Evolutionary conservation across 1,140 invertebrate genomes (phyloP).

Genomic region (Lepidurus packardi): DNA sequence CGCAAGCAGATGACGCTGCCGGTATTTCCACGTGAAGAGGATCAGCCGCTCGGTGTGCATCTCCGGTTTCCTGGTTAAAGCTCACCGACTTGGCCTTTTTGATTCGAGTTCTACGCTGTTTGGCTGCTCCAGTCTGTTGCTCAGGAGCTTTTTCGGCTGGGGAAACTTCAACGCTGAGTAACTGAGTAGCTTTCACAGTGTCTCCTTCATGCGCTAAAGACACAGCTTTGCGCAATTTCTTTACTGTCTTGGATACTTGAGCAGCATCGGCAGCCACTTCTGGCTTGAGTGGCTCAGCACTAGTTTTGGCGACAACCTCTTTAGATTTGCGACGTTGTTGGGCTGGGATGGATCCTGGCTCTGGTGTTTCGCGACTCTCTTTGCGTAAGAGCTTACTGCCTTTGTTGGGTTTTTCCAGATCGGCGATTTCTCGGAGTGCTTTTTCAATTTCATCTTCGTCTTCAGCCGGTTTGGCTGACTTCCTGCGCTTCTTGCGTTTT

Average conservation of each 20-base stretch:
- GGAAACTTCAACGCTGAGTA: neutral
- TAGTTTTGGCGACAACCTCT: neutral
- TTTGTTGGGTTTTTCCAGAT: slow-evolving; percentile 46
- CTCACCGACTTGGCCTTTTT: slow-evolving; percentile 32
- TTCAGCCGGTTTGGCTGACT: slow-evolving; percentile 35
- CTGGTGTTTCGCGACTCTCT: slow-evolving; percentile 24
- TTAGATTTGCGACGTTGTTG: neutral
- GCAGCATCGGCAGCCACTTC: slow-evolving; percentile 4
- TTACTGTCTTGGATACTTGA: neutral
- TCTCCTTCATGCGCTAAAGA: slow-evolving; percentile 1
- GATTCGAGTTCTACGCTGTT: slow-evolving; percentile 30
- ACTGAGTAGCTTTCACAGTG: neutral
- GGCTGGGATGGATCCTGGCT: slow-evolving; percentile 25
- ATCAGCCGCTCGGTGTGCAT: neutral
- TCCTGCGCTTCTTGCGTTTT: slow-evolving; percentile 45
- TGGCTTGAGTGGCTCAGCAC: neutral
- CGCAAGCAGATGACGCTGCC: too few relatives aligned
- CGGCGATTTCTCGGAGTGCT: slow-evolving; percentile 53
- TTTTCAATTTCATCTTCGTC: slow-evolving; percentile 56
- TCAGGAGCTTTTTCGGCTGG: neutral
- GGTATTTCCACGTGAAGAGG: neutral
- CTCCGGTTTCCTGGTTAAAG: slow-evolving; percentile 31
- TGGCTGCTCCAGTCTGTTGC: neutral
- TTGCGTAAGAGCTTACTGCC: slow-evolving; percentile 22
- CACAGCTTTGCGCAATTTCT: slow-evolving; percentile 30